Base-by-base conservation (phyloP, 30 jellyfish, hydroid and myxozoan species). In the Aurelia aurita complex sp. Pacific region DNA sequence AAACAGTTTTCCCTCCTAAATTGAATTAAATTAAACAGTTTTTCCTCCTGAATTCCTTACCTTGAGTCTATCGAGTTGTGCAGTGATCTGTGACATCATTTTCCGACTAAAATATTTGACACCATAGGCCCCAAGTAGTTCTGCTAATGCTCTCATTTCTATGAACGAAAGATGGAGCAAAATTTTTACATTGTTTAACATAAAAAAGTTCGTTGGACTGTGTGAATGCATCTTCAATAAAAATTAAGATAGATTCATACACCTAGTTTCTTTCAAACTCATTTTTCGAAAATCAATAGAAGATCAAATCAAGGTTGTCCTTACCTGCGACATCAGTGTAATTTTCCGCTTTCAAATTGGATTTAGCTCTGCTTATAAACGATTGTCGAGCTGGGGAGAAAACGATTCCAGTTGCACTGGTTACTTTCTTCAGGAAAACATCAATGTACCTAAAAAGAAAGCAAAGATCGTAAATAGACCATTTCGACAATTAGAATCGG, bases 51-150 rank as follows among this genome's bases (percentile, higher is more conserved):
- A 23, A 23, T 23, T 46, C 12, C 13, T 6, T 46, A 46, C 57
- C 97, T 94, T 94, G 57, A 94, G 68, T 63, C 85, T 92, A 19
- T 89, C 97, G 34, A 94, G 92, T 57, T 94, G 98, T 46, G 84
- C 92, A 23, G 82, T 77, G 42, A 94, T 68, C 18, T 83, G 96
- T 16, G 80, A 69, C 92, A 94, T 96, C 88, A 94, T 76, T 63
- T 94, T 94, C 42, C 97, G 91, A 40, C 97, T 84, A 79, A 94
- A 89, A 70, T 78, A 91, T 34, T 88, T 92, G 78, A 94, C 99
- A 32, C 99, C 99, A 61, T 94, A 94, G 17, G 99, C 97, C 5
- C 99, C 99, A 19, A 94, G 94, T 2, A 94, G 89, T 53, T 94
- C 99, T 66, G 91, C 81, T 12, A 94, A 69, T 1, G 99, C 97